Base-by-base conservation (phyloP, 2,113 vertebrate genomes). In the Dascyllus trimaculatus region DNA sequence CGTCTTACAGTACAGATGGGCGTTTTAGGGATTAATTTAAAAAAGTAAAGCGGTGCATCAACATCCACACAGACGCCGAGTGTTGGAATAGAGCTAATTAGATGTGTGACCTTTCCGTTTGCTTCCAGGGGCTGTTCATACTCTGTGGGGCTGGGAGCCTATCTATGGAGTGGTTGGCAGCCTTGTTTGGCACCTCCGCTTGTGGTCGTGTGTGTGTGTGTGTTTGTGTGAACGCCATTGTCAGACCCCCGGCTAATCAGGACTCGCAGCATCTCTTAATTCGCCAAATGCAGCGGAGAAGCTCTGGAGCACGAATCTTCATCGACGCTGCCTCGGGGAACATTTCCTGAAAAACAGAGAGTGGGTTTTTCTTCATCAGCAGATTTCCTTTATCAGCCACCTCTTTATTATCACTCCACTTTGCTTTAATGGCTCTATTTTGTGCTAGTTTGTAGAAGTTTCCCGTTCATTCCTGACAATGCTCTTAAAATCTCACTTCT, bases 371-470 rank as follows among this genome's bases (percentile, higher is more conserved):
- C 64, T 67, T 17, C 45, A 53, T 56, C 22, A 56, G 53, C 22
- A 26, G 13, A 26, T 26, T 15, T 26, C 2, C 9, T 66, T 66
- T 24, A 24, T 18, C 24, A 1, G 17, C 29, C 64, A 52, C 21
- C 48, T 66, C 26, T 66, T 66, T 54, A 54, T 67, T 40, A 54
- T 54, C 65, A 4, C 29, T 40, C 48, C 48, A 49, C 19, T 18
- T 53, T 17, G 38, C n/a, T 53, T 6, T 2, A 65, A 32, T 65
- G 13, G 40, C 15, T 43, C 1, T 14, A n/a, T n/a, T 51, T 51
- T 51, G 48, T n/a, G 11, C 21, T 10, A 51, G 19, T 65, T 25
- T 35, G 63, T 51, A 51, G 4, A 14, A 43, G 63, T 51, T 29
- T 48, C 40, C 40, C 15, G 40, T 15, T 15, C 13, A 43, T 35